These are phyloP conservation scores for Brachionus calyciflorus DNA, from an alignment of 1,140 invertebrate genomes.

Conservation along the genomic window DNA sequence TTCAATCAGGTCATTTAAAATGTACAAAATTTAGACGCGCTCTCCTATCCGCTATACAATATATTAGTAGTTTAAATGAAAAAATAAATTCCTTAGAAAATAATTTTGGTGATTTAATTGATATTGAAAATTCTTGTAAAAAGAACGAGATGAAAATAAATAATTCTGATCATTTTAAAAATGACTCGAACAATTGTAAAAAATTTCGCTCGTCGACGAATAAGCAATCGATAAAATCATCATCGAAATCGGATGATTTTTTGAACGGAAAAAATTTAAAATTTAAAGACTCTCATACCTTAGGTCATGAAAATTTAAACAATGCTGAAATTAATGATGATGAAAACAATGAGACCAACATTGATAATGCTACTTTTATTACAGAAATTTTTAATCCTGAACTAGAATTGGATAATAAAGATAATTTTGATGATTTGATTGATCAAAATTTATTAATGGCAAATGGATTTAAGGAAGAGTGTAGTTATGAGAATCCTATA, in stretches of 20 bases:
- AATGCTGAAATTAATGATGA: not conserved
- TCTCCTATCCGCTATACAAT: conserved; percentile 36
- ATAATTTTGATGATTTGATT: conserved; percentile 1
- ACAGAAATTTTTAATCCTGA: conserved; percentile 31
- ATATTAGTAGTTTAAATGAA: conserved; percentile 25
- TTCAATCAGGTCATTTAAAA: conserved; percentile 45
- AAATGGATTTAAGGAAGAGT: not conserved
- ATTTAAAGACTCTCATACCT: no score
- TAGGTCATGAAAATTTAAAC: not conserved
- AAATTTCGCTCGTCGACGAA: not conserved
- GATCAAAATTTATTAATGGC: conserved; percentile 1
- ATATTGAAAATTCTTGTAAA: not conserved
- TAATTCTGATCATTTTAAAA: no score
- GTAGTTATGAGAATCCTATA: not conserved
- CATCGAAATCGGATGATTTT: not conserved
- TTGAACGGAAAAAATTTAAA: no score
- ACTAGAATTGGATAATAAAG: not conserved
- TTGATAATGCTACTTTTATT: conserved; percentile 13
- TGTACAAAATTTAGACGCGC: conserved; percentile 46
- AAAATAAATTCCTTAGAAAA: not conserved
- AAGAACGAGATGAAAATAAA: no score
- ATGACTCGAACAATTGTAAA: no score
- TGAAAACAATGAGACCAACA: conserved; percentile 1
- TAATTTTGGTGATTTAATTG: not conserved
- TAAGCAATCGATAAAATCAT: not conserved